A percentile compares a stretch with the other conserved stretches of the same genome.
phyloP scores from a whole-genome alignment of 2,888 invertebrate species.

The Microdon myrmicae region DNA sequence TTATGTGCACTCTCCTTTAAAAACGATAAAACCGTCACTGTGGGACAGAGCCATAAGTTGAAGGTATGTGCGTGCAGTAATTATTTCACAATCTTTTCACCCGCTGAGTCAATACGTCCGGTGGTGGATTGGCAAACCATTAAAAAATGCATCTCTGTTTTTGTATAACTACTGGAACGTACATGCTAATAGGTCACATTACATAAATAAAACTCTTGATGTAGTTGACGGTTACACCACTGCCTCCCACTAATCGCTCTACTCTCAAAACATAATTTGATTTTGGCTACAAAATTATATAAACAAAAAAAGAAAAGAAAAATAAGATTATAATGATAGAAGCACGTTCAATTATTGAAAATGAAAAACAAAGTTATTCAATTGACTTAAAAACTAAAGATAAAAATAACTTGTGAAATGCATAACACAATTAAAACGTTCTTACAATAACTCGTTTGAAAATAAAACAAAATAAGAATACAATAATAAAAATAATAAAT shows the following conservation, averaged over 20 bases:
- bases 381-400: slow-evolving; percentile 28
- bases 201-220: no score
- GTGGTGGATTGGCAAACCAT: no score
- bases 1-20: no score
- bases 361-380: slow-evolving; percentile 47
- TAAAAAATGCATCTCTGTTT: no score
- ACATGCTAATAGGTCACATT: no score
- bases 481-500: slow-evolving; percentile 29
- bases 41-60: no score
- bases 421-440: slow-evolving; percentile 35
- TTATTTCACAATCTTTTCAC: no score
- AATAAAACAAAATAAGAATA: slow-evolving; percentile 35
- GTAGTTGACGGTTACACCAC: not conserved
- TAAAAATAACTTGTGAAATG: slow-evolving; percentile 29
- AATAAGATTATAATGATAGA: not conserved
- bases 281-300: slow-evolving; percentile 6
- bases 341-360: slow-evolving; percentile 51
- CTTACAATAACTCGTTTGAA: slow-evolving; percentile 16
- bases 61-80: no score
- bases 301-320: slow-evolving; percentile 12
- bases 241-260: not conserved
- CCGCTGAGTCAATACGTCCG: no score
- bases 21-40: no score
- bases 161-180: no score
- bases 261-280: slow-evolving; percentile 1